Conservation (phyloP, 2,888 invertebrate genomes). For the Polia nebulosa region DNA sequence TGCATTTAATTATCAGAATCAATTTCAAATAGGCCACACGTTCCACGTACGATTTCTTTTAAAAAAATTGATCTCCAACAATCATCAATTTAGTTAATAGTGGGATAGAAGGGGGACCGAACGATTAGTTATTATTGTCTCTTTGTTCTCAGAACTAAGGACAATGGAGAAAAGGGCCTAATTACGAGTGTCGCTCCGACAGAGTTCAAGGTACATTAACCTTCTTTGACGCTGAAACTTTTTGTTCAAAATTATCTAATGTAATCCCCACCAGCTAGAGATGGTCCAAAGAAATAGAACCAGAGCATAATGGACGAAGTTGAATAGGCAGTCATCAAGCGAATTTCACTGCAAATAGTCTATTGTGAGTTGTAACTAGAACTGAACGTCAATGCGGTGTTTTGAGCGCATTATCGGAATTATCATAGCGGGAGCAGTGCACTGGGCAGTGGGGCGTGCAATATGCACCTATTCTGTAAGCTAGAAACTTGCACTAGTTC, state of each 20-base stretch:
- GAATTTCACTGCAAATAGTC: constrained; percentile 66
- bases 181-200: constrained; percentile 76
- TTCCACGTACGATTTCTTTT: constrained; percentile 31
- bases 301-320: constrained; percentile 33
- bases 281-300: constrained; percentile 35
- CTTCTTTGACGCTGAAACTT: constrained; percentile 66
- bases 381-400: constrained; percentile 68
- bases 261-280: constrained; percentile 11
- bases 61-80: constrained; percentile 45
- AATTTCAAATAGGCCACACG: background rate
- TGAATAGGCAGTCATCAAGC: constrained; percentile 43
- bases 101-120: constrained; percentile 71
- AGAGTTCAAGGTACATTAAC: constrained; percentile 75
- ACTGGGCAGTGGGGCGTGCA: constrained; percentile 65
- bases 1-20: constrained; percentile 27
- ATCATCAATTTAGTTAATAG: constrained; percentile 80
- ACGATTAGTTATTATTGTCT: constrained; percentile 81
- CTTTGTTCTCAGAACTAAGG: constrained; percentile 78
- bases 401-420: constrained; percentile 74
- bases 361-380: constrained; percentile 71
- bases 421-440: constrained; percentile 72
- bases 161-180: constrained; percentile 83
- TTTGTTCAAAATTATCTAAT: constrained; percentile 52
- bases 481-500: constrained; percentile 35
- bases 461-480: constrained; percentile 22